Evolutionary conservation across 2,797 vertebrate species (phyloP), one percentile per base, ranked within the genome.

Genomic region (Tamandua tetradactyla): DNA sequence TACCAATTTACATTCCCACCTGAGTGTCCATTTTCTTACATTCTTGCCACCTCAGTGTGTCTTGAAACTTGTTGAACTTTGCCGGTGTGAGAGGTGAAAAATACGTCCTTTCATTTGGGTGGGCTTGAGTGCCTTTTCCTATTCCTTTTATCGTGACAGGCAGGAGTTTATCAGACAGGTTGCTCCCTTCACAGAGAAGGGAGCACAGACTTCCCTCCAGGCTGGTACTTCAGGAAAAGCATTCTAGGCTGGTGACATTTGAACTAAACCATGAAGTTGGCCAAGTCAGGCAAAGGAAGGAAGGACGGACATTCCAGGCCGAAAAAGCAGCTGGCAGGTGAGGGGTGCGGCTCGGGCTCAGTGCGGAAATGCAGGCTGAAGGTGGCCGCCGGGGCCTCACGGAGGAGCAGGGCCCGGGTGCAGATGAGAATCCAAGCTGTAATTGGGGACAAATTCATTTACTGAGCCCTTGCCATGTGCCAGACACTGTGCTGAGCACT

Each of bases 361-460:
- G 37, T 6, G 44, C n/a, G 49, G 47, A 35, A 5, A 14, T 0
- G 0, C 42, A 78, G 61, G 9, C 5, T 61, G 22, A 14, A 55
- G 18, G 9, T 0, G 13, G 71, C 11, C 35, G 17, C 22, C 17
- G 0, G 23, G n/a, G 52, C 15, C 62, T n/a, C 2, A 0, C 35
- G 0, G 0, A 61, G 47, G 44, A 69, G 25, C 64, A 27, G 76
- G 32, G 27, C 32, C 42, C 23, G 55, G 18, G 71, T 32, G 20
- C 55, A 47, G 32, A 18, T 23, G 52, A 88, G 68, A 84, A 87
- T 15, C 57, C 62, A 74, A 9, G 83, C 64, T 17, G 20, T 30
- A n/a, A 44, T 32, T 42, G 52, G 69, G 25, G 49, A 57, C n/a
- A n/a, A 42, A 83, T 59, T n/a, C 32, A 15, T 23, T 9, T 25